These are phyloP conservation scores for Callospermophilus lateralis DNA, from an alignment of 2,113 vertebrate species.

Conservation along the genomic window DNA sequence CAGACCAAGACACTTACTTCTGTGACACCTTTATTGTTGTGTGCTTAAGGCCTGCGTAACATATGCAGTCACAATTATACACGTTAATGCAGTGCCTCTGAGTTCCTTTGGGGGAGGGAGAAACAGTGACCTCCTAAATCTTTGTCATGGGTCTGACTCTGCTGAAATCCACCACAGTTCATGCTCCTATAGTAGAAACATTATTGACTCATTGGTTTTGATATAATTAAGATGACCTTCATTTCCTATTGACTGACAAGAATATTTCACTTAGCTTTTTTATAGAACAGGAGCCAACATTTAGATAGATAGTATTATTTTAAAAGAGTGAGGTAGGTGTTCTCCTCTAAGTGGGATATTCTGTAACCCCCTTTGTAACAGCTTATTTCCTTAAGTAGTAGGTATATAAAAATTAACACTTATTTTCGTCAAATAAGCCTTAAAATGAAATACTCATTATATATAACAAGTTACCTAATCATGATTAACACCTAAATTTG, in stretches of 20 bases:
- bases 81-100: neutral
- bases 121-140: neutral
- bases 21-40: neutral
- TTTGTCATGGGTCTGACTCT: neutral
- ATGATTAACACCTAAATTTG: conserved; percentile 28
- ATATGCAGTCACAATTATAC: neutral
- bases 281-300: conserved; percentile 37
- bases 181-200: neutral
- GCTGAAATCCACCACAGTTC: neutral
- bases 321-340: conserved; percentile 1
- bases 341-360: neutral
- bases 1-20: conserved; percentile 30
- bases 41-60: neutral
- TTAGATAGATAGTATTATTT: conserved; percentile 23
- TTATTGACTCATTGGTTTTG: neutral
- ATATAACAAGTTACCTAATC: conserved; percentile 44
- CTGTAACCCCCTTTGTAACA: neutral
- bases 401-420: neutral
- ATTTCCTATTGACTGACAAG: neutral
- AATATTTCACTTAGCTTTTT: neutral
- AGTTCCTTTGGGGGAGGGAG: neutral
- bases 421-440: conserved; percentile 41
- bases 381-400: conserved; percentile 32
- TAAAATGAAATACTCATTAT: conserved; percentile 38
- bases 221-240: conserved; percentile 45